A percentile compares a stretch with the other conserved stretches of the same genome.
Evolutionary conservation across 1,140 invertebrate genomes (phyloP).

Genomic region (Drosophila rhopaloa): DNA sequence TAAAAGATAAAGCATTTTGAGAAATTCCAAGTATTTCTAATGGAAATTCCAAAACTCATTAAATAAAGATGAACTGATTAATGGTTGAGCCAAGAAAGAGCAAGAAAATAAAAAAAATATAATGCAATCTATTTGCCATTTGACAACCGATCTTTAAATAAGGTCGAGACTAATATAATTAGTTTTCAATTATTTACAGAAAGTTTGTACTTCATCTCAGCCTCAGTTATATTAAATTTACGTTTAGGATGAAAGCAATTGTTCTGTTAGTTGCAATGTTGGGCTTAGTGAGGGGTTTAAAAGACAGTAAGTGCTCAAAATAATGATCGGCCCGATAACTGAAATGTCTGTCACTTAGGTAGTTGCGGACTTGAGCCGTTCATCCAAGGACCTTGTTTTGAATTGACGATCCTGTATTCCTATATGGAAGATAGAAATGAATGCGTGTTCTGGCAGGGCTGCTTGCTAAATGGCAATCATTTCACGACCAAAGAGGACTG

Average conservation of each 20-base stretch:
- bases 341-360: background rate
- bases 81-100: too few species aligned
- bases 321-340: background rate
- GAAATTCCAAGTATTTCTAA: too few species aligned
- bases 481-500: background rate
- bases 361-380: background rate
- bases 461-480: background rate
- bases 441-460: conserved; percentile 4
- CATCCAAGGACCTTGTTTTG: background rate
- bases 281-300: too few species aligned
- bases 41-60: too few species aligned
- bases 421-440: background rate
- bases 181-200: background rate
- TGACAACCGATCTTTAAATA: background rate
- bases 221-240: background rate
- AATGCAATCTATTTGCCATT: background rate
- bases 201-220: background rate
- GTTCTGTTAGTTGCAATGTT: background rate
- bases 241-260: background rate
- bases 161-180: background rate
- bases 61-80: too few species aligned
- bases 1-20: too few species aligned
- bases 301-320: background rate
- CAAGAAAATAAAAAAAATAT: background rate
- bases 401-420: background rate